phyloP scores from a whole-genome alignment of 2,888 invertebrate genomes.

The Teinopalpus imperialis region DNA sequence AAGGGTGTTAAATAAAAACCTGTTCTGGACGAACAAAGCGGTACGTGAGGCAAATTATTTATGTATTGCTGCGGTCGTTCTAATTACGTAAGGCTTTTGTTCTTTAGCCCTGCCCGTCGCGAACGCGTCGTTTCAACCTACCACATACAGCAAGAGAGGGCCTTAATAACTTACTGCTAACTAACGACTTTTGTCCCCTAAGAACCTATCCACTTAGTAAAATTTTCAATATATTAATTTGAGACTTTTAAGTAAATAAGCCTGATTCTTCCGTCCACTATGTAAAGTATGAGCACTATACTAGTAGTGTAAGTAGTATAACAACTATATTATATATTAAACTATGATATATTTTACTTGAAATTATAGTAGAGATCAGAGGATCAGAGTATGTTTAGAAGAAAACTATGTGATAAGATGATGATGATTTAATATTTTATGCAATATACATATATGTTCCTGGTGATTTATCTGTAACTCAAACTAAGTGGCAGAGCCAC shows the following conservation, averaged over 20 bases:
- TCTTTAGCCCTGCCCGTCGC: constrained; percentile 55
- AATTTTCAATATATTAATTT: constrained; percentile 22
- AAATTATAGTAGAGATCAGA: too few relatives aligned
- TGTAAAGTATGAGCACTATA: too few relatives aligned
- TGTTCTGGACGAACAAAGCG: constrained; percentile 71
- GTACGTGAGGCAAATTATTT: constrained; percentile 80
- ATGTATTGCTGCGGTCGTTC: constrained; percentile 78
- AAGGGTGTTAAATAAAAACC: constrained; percentile 77
- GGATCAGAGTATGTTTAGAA: too few relatives aligned
- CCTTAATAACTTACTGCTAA: constrained; percentile 54
- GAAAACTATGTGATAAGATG: too few relatives aligned
- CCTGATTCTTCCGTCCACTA: too few relatives aligned
- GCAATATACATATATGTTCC: too few relatives aligned
- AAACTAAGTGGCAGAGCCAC: too few relatives aligned
- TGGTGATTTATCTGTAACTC: too few relatives aligned
- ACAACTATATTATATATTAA: too few relatives aligned
- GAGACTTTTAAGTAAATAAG: constrained; percentile 4
- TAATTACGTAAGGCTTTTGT: constrained; percentile 80
- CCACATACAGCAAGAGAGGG: constrained; percentile 44
- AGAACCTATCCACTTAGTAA: constrained; percentile 33
- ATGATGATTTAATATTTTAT: too few relatives aligned
- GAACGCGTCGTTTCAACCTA: constrained; percentile 52
- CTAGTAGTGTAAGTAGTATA: too few relatives aligned
- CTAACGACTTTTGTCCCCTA: constrained; percentile 56
- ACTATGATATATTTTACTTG: too few relatives aligned